Base-by-base conservation (phyloP, 2,888 invertebrate species). In the Megastigmus dorsalis region DNA sequence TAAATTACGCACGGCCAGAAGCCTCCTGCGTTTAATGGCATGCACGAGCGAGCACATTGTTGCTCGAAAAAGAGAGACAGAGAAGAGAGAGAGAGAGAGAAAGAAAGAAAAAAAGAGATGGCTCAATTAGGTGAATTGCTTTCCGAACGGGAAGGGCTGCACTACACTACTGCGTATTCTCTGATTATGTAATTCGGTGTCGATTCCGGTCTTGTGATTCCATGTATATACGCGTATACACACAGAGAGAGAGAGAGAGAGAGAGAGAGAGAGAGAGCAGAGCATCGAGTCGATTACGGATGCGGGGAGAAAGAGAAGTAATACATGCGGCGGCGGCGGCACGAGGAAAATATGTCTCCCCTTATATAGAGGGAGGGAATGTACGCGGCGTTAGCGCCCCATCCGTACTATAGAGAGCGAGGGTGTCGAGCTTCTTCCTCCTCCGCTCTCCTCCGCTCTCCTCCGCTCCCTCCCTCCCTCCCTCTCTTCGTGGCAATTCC, bases 91-190 rank as follows among this genome's bases (percentile, higher is more conserved):
- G 38, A 36, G 50, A 50, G 5, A 50, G 48, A 33, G 50, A 55
- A 30, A 30, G n/a, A 20, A 69, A 10, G 13, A 30, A 20, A 69
- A 10, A 18, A 30, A 18, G 41, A 28, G 62, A 55, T 26, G 45
- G 60, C 67, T 67, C 73, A 73, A 73, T 73, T 73, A 73, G 43
- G 67, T 33, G 62, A 73, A 73, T 73, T 43, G 67, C 73, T 54
- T 45, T 60, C 54, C 52, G 30, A 54, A 38, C 28, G 59, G 10
- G 30, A 48, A 54, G 55, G 41, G 50, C 10, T 13, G 52, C 50
- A 26, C 10, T n/a, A n/a, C 45, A 20, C 18, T 18, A n/a, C 5
- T 28, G 26, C 20, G 38, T 54, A 30, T 26, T 55, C n/a, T 7
- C 66, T 52, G 67, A 73, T 73, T 73, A 60, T 41, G 73, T 67